phyloP scores from a whole-genome alignment of 1,140 invertebrate species.

The Heliconius congener region DNA sequence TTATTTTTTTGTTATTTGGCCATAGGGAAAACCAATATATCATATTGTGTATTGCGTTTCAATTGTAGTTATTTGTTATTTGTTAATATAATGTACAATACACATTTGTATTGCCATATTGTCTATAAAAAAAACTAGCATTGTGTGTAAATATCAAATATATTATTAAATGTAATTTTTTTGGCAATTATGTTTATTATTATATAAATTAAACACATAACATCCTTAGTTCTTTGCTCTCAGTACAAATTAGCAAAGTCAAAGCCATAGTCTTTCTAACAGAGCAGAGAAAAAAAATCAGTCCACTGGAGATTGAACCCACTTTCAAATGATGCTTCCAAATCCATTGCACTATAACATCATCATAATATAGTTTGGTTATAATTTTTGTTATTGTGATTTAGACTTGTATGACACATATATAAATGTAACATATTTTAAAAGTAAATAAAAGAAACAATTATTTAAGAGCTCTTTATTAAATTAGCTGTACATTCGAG shows the following conservation, averaged over 20 bases:
- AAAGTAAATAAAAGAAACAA: constrained; percentile 56
- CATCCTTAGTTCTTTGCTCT: too few relatives aligned
- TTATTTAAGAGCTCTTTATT: constrained; percentile 80
- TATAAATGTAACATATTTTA: constrained; percentile 2
- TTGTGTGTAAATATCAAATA: background rate
- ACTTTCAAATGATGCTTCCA: too few relatives aligned
- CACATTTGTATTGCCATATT: background rate
- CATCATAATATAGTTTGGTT: too few relatives aligned
- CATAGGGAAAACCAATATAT: background rate
- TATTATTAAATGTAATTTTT: too few relatives aligned
- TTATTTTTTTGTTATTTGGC: background rate
- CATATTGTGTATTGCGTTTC: background rate
- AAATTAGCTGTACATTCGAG: constrained; percentile 82
- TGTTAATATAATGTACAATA: background rate
- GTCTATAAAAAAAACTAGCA: background rate
- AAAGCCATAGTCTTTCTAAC: too few relatives aligned
- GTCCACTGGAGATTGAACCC: too few relatives aligned
- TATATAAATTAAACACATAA: background rate
- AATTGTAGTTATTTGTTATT: background rate
- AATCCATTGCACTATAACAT: too few relatives aligned
- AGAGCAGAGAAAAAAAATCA: background rate
- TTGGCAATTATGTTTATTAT: background rate
- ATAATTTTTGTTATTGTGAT: too few relatives aligned
- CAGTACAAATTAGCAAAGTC: too few relatives aligned
- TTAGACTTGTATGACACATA: too few relatives aligned